These are phyloP conservation scores for Drosophila pallidifrons DNA, from an alignment of 1,140 invertebrate genomes.

Conservation along the genomic window DNA sequence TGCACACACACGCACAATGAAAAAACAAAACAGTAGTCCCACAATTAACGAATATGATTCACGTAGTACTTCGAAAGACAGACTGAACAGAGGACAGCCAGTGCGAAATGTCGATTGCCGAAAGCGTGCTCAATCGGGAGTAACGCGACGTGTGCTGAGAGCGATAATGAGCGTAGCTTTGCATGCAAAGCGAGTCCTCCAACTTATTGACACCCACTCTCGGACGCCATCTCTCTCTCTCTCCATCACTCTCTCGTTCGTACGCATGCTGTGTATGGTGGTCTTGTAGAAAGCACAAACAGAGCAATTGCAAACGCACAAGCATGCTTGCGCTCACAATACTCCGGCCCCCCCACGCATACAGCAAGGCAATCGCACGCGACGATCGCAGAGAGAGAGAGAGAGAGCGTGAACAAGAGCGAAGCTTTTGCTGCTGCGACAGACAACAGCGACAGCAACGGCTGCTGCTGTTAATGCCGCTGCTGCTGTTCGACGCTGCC, in stretches of 20 bases:
- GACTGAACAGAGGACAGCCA: slow-evolving; percentile 7
- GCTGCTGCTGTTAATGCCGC: slow-evolving; percentile 9
- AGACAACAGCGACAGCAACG: slow-evolving; percentile 3
- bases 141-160: slow-evolving; percentile 3
- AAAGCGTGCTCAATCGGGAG: not conserved
- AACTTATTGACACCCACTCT: slow-evolving; percentile 35
- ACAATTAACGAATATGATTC: slow-evolving; percentile 34
- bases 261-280: slow-evolving; percentile 21
- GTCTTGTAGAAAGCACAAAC: slow-evolving; percentile 6
- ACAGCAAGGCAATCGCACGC: slow-evolving; percentile 14
- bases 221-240: not conserved
- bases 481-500: slow-evolving; percentile 2
- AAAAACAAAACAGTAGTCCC: slow-evolving; percentile 15
- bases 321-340: slow-evolving; percentile 38
- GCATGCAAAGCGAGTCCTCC: slow-evolving; percentile 33
- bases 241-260: too few species aligned
- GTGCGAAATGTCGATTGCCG: slow-evolving; percentile 10
- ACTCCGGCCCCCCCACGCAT: slow-evolving; percentile 30
- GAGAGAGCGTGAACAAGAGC: slow-evolving; percentile 5
- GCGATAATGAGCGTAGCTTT: not conserved
- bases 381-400: slow-evolving; percentile 29
- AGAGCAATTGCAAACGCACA: slow-evolving; percentile 27
- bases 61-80: slow-evolving; percentile 23
- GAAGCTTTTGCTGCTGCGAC: slow-evolving; percentile 42
- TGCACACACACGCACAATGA: not conserved